Base-by-base conservation (phyloP, 2,888 invertebrate genomes). In the Oxyscelio sp. region DNA sequence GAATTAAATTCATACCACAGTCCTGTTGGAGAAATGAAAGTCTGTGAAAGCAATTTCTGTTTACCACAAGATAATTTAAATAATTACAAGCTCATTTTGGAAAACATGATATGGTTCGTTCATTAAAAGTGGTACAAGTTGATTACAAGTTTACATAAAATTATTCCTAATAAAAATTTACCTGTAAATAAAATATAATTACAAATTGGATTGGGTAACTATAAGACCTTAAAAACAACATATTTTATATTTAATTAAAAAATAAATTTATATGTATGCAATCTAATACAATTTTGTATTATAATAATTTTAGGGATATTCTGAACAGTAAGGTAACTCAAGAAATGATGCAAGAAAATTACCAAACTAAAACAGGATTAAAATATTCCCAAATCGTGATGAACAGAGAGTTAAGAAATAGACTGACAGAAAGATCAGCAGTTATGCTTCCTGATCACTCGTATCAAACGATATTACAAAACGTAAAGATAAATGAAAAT, bases 261-360 rank as follows among this genome's bases (percentile, higher is more conserved):
- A 27, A 3, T 34, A 34, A 34, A 34, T n/a, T n/a, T n/a, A n/a
- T n/a, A n/a, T n/a, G n/a, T n/a, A n/a, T n/a, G n/a, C n/a, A n/a
- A n/a, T n/a, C n/a, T n/a, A n/a, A n/a, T n/a, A n/a, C n/a, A n/a
- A n/a, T n/a, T n/a, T n/a, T n/a, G n/a, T n/a, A n/a, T n/a, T n/a
- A n/a, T n/a, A n/a, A n/a, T 56, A 6, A 38, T 59, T 59, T 19
- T 11, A 59, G 59, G 59, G 43, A 59, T 13, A 24, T 59, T 59
- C 43, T 59, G 2, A 43, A 59, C 8, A 11, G 11, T 15, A 22
- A 59, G 24, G 8, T 24, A 1, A 59, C 59, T 15, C 59, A 24
- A 43, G n/a, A 59, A 43, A 43, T 43, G 5, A 22, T 40, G 40
- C 8, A 24, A 59, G 24, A 59, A 24, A 43, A 15, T 24, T 9